Percentiles rank a stretch among this genome's conserved stretches.
Conservation (phyloP, 2,888 invertebrate species). For the Strigamia transsilvanica region DNA sequence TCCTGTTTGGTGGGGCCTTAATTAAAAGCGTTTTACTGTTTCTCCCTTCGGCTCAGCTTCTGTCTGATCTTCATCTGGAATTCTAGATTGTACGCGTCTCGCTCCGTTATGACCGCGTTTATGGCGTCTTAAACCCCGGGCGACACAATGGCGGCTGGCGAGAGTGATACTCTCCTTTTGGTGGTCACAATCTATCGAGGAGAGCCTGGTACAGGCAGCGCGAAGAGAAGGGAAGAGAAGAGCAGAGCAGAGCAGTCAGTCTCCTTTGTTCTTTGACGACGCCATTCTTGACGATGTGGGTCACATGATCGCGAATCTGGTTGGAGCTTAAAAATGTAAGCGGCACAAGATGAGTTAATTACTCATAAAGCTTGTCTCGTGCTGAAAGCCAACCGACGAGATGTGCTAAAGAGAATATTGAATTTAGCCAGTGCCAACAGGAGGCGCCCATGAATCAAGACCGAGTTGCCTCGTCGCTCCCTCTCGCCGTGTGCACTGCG, state of each 20-base stretch:
- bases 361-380: conserved; percentile 42
- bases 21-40: conserved; percentile 47
- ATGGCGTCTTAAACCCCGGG: conserved; percentile 35
- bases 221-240: neutral
- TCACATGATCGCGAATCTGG: conserved; percentile 3
- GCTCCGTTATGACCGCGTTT: conserved; percentile 39
- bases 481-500: too few species aligned
- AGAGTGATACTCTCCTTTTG: neutral
- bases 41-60: conserved; percentile 23
- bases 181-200: conserved; percentile 9
- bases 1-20: conserved; percentile 27
- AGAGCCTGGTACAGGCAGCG: neutral
- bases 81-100: conserved; percentile 24
- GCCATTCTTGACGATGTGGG: neutral
- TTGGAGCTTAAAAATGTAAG: conserved; percentile 10
- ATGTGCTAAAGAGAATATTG: conserved; percentile 33
- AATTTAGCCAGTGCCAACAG: conserved; percentile 47
- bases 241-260: too few species aligned
- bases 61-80: conserved; percentile 33
- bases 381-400: conserved; percentile 27
- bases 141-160: conserved; percentile 40
- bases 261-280: neutral
- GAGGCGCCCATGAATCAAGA: conserved; percentile 23
- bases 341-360: conserved; percentile 20
- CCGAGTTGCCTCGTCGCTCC: neutral